Evolutionary conservation across 2,888 invertebrate species (phyloP).

Genomic region (Pecten maximus): DNA sequence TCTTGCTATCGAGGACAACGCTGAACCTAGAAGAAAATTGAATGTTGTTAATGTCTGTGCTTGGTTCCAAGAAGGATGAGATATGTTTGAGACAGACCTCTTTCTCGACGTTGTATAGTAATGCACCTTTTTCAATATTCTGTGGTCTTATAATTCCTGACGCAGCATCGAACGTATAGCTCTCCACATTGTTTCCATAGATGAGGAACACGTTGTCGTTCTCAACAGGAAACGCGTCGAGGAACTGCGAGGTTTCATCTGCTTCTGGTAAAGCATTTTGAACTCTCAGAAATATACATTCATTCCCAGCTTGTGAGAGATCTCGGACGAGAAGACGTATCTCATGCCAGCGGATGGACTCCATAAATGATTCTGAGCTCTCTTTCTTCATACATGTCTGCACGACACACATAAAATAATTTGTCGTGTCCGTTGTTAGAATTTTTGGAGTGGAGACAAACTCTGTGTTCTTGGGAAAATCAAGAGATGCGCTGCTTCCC

Average conservation of each 20-base stretch:
- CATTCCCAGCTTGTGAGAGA: conserved; percentile 52
- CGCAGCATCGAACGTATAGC: conserved; percentile 63
- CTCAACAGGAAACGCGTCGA: conserved; percentile 59
- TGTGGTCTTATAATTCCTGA: conserved; percentile 65
- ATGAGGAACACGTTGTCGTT: conserved; percentile 65
- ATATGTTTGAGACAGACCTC: conserved; percentile 64
- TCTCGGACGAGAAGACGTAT: conserved; percentile 61
- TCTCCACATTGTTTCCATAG: conserved; percentile 66
- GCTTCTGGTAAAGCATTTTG: conserved; percentile 64
- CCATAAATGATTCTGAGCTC: conserved; percentile 56
- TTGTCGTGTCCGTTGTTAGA: conserved; percentile 47
- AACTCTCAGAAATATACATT: conserved; percentile 56
- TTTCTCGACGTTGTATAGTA: conserved; percentile 69
- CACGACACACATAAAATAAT: conserved; percentile 64
- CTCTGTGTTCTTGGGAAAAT: conserved; percentile 67
- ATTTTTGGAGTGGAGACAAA: conserved; percentile 68
- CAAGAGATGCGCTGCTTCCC: conserved; percentile 57
- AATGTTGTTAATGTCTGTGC: conserved; percentile 58
- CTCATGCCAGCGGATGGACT: conserved; percentile 57
- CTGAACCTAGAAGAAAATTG: conserved; percentile 64
- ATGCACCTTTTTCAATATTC: conserved; percentile 66
- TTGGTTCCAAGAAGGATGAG: conserved; percentile 60
- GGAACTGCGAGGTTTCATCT: conserved; percentile 63
- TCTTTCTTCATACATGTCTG: conserved; percentile 60
- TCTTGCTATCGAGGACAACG: conserved; percentile 64